These are phyloP conservation scores for Atlantisia rogersi DNA, from an alignment of 2,113 vertebrate genomes.

Conservation along the genomic window DNA sequence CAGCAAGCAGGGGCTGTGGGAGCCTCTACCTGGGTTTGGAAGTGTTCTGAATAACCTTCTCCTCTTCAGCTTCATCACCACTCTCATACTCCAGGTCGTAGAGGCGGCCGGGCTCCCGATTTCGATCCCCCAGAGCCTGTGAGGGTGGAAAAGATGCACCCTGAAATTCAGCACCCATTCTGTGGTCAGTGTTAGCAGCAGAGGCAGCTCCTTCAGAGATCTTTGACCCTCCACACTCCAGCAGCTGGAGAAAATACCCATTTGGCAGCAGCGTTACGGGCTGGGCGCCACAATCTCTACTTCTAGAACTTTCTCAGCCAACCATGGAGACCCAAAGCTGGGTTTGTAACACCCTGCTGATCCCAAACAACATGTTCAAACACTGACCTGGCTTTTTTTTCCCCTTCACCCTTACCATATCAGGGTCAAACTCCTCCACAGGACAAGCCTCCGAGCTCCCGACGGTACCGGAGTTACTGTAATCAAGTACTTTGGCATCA, in stretches of 20 bases:
- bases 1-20: too few species aligned
- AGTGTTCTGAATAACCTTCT: conserved; percentile 74
- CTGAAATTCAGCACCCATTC: not conserved
- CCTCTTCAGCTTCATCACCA: conserved; percentile 78
- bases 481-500: conserved; percentile 88
- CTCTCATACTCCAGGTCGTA: conserved; percentile 91
- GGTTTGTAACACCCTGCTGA: not conserved
- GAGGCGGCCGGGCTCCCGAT: conserved; percentile 80
- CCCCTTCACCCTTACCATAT: not conserved
- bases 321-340: not conserved
- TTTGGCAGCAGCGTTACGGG: rapidly evolving
- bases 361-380: rapidly evolving
- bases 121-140: conserved; percentile 73
- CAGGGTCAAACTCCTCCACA: conserved; percentile 68
- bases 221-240: not conserved
- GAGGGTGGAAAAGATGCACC: rapidly evolving
- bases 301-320: not conserved
- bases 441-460: conserved; percentile 66
- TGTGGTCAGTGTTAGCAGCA: too few species aligned
- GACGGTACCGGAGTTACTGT: conserved; percentile 81
- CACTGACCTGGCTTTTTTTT: not conserved
- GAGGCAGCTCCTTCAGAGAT: not conserved
- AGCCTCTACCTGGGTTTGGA: conserved; percentile 71
- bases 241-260: not conserved
- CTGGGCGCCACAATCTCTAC: rapidly evolving